A percentile compares a stretch with the other conserved stretches of the same genome.
phyloP scores from a whole-genome alignment of 2,797 vertebrate species.

The Myripristis murdjan region DNA sequence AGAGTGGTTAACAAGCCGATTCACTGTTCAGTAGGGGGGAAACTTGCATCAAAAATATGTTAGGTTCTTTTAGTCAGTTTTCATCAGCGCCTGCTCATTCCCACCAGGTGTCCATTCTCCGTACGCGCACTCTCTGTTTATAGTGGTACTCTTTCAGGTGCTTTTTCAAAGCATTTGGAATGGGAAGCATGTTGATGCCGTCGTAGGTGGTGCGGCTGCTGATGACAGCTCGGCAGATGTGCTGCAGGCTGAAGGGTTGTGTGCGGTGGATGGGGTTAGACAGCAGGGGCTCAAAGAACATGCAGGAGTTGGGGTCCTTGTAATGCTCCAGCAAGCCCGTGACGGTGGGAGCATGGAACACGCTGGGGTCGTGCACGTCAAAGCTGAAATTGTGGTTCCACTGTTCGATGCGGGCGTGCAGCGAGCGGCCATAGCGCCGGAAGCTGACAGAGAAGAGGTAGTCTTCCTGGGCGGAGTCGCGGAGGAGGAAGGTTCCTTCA shows the following conservation, averaged over 20 bases:
- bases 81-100: conserved; percentile 67
- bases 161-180: conserved; percentile 89
- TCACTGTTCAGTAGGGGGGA: conserved; percentile 31
- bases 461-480: conserved; percentile 91
- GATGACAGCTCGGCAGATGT: conserved; percentile 86
- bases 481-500: conserved; percentile 90
- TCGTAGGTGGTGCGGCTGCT: conserved; percentile 89
- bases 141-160: conserved; percentile 92
- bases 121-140: conserved; percentile 89
- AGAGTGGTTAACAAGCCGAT: conserved; percentile 34
- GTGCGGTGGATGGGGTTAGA: conserved; percentile 88
- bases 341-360: conserved; percentile 89
- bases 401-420: conserved; percentile 90
- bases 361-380: conserved; percentile 90
- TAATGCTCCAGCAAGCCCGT: conserved; percentile 89
- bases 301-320: conserved; percentile 92
- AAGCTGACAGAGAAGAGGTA: conserved; percentile 93
- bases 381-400: conserved; percentile 94
- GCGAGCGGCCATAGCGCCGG: conserved; percentile 89
- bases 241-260: conserved; percentile 88
- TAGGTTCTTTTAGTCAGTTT: conserved; percentile 32
- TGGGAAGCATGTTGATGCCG: conserved; percentile 86
- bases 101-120: conserved; percentile 88
- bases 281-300: conserved; percentile 91
- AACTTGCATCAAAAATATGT: conserved; percentile 39